Percentiles rank a stretch among this genome's conserved stretches.
Evolutionary conservation across 2,113 vertebrate species (phyloP).

Genomic region (Chauna torquata): DNA sequence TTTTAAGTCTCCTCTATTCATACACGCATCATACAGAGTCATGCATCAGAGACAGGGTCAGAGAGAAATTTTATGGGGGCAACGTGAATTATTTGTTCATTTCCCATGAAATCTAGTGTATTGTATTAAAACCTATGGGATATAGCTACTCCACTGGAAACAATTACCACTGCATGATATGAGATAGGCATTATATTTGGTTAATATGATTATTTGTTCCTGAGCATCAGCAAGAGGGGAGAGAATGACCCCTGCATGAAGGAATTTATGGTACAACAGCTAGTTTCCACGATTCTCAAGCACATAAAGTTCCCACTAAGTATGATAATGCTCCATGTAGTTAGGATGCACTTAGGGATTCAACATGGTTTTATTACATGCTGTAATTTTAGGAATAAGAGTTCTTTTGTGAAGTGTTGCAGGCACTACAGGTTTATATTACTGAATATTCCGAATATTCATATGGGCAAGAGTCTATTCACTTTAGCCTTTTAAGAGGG

Average conservation of each 20-base stretch:
- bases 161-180: background rate
- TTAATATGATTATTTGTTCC: conserved; percentile 52
- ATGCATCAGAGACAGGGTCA: background rate
- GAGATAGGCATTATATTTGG: conserved; percentile 20
- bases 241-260: conserved; percentile 13
- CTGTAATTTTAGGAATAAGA: conserved; percentile 40
- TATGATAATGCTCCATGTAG: background rate
- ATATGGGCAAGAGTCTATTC: background rate
- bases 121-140: conserved; percentile 33
- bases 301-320: conserved; percentile 39
- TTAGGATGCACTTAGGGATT: conserved; percentile 26
- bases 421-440: background rate
- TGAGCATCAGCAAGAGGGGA: conserved; percentile 26
- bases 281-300: conserved; percentile 1
- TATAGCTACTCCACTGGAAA: conserved; percentile 33
- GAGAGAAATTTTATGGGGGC: background rate
- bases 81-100: conserved; percentile 39
- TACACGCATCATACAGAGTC: background rate
- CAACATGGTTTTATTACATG: conserved; percentile 22
- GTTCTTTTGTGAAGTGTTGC: background rate
- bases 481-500: background rate
- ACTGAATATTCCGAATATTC: background rate
- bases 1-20: background rate
- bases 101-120: conserved; percentile 47
- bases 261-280: conserved; percentile 44